phyloP scores from a whole-genome alignment of 2,113 vertebrate species.

The Riparia riparia region DNA sequence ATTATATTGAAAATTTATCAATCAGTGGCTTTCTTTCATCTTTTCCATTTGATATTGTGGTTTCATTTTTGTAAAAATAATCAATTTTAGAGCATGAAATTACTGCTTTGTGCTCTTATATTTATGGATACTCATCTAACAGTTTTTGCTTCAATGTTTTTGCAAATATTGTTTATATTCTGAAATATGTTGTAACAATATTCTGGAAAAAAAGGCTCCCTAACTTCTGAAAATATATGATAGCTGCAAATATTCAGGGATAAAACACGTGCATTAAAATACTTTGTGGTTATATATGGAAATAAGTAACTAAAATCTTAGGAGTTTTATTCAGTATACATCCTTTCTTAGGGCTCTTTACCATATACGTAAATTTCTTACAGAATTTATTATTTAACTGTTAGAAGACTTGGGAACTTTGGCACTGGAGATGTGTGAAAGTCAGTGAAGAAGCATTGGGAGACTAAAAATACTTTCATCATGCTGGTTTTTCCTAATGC shows the following conservation, averaged over 20 bases:
- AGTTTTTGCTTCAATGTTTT: background rate
- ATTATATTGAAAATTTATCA: background rate
- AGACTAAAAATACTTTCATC: background rate
- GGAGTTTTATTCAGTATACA: background rate
- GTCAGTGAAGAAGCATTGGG: background rate
- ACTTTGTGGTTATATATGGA: background rate
- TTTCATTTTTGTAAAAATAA: background rate
- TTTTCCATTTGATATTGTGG: background rate
- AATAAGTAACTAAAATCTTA: background rate
- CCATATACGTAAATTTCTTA: background rate
- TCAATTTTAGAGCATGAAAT: background rate
- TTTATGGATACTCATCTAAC: background rate
- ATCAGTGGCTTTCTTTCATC: background rate
- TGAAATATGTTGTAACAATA: background rate
- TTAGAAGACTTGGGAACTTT: background rate
- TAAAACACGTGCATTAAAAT: background rate
- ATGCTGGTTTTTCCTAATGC: background rate
- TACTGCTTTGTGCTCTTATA: background rate
- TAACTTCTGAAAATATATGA: background rate
- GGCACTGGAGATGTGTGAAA: background rate
- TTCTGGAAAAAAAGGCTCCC: background rate
- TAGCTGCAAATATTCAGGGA: background rate
- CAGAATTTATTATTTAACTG: background rate
- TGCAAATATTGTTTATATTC: background rate
- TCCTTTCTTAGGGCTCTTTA: background rate